A percentile compares a stretch with the other conserved stretches of the same genome.
phyloP scores from a whole-genome alignment of 2,113 vertebrate genomes.

The Dermatemys mawii region DNA sequence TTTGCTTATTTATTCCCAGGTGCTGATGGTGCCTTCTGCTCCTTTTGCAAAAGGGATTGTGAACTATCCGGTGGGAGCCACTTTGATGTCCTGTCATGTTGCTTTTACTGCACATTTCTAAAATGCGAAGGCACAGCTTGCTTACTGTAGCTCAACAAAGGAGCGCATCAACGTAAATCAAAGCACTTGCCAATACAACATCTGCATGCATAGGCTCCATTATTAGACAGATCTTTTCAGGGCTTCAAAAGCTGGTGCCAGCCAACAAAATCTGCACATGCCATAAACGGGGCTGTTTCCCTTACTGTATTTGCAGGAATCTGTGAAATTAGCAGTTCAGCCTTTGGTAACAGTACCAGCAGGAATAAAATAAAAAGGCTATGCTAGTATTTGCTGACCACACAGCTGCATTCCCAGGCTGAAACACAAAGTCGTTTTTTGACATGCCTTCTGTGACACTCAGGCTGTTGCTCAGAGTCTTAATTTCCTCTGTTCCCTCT shows the following conservation, averaged over 20 bases:
- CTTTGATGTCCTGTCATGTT: conserved; percentile 41
- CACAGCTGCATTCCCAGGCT: conserved; percentile 50
- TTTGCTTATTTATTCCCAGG: conserved; percentile 54
- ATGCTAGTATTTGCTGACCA: conserved; percentile 52
- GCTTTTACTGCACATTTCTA: conserved; percentile 61
- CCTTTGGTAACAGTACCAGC: conserved; percentile 2
- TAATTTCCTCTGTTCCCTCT: conserved; percentile 27
- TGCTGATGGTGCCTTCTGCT: conserved; percentile 70
- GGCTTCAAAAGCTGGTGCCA: conserved; percentile 34
- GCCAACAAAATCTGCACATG: not conserved
- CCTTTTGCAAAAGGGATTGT: conserved; percentile 26
- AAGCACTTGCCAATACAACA: conserved; percentile 55
- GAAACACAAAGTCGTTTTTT: conserved; percentile 61
- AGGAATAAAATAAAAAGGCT: conserved; percentile 29
- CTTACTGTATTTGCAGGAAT: conserved; percentile 35
- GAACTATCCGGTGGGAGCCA: conserved; percentile 42
- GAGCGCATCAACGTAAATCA: conserved; percentile 39
- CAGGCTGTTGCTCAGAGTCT: not conserved
- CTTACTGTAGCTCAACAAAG: conserved; percentile 55
- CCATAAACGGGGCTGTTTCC: not conserved
- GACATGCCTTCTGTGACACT: conserved; percentile 38
- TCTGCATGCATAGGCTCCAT: conserved; percentile 29
- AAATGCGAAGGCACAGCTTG: conserved; percentile 66
- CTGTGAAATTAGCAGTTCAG: conserved; percentile 28
- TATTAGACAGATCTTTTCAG: conserved; percentile 56